Conservation (phyloP, 2,797 vertebrate genomes). For the Holocentrus rufus region DNA sequence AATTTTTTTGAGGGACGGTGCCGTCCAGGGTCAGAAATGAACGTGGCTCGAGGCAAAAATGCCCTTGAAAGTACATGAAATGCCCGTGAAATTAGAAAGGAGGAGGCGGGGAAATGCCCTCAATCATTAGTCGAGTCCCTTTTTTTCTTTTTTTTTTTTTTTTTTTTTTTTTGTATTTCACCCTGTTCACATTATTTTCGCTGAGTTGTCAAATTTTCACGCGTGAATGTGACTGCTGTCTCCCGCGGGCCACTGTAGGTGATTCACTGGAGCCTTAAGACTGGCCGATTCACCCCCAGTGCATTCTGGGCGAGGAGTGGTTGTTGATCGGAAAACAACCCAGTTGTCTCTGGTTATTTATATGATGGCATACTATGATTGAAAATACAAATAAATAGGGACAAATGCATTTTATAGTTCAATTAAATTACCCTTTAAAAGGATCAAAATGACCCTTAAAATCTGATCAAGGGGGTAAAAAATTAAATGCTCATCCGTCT, state of each 20-base stretch:
- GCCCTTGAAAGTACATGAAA: neutral
- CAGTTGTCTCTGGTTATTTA: neutral
- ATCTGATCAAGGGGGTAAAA: neutral
- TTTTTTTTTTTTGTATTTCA: no score
- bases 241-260: neutral
- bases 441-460: neutral
- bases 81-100: neutral
- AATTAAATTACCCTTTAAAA: neutral
- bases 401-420: neutral
- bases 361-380: no score
- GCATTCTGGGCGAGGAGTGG: neutral
- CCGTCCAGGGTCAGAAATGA: neutral
- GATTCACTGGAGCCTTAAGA: no score
- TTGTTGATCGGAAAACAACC: neutral
- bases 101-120: no score
- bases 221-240: neutral
- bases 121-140: no score
- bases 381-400: no score
- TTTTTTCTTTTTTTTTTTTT: no score
- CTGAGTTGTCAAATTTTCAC: neutral
- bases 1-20: constrained; percentile 22
- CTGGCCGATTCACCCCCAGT: neutral
- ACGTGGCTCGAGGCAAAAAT: neutral
- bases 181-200: no score
- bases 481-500: constrained; percentile 2